Evolutionary conservation across 2,797 vertebrate genomes (phyloP), one percentile per base, ranked within the genome.

Genomic region (Gambelia wislizenii): DNA sequence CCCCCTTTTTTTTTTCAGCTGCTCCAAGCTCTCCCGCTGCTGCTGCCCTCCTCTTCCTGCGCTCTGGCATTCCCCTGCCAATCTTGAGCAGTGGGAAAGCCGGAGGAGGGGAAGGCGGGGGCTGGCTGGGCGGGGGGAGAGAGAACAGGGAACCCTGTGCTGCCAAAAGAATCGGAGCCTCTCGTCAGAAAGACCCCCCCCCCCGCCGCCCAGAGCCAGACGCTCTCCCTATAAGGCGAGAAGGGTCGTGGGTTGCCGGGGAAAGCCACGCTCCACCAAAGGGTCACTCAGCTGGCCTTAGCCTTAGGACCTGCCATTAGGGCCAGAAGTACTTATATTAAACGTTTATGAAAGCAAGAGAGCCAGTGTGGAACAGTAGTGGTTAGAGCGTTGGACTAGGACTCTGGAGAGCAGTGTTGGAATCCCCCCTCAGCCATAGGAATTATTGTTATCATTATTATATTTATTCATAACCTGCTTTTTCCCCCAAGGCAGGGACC

Each of bases 21-120:
- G 75, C 86, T 89, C 92, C 93, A 89, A 84, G 89, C 77, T 84
- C 84, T 90, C 86, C 85, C 90, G 87, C 87, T 87, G 85, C 93
- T 82, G 91, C 91, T 18, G 92, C 78, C 1, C 77, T 61, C 52
- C 72, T 70, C 84, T 56, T 22, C 79, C 88, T n/a, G 91, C 80
- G 91, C 87, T 84, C 92, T 91, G 91, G 94, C 81, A 79, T 87
- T 86, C 47, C 75, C 47, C 86, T 80, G 92, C 87, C 91, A 90
- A 84, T 84, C 92, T 90, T 80, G 84, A 79, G 86, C 52, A 52
- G 61, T 10, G 64, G 79, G 22, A 36, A 18, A 42, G 82, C 30
- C 83, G 78, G 89, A 16, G 2, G 18, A 0, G 61, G 12, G 16
- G 56, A 54, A 49, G 4, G 7, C 18, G 56, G 27, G 59, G 22